Base-by-base conservation (phyloP, 2,888 invertebrate genomes). In the Hirtodrosophila confusa region DNA sequence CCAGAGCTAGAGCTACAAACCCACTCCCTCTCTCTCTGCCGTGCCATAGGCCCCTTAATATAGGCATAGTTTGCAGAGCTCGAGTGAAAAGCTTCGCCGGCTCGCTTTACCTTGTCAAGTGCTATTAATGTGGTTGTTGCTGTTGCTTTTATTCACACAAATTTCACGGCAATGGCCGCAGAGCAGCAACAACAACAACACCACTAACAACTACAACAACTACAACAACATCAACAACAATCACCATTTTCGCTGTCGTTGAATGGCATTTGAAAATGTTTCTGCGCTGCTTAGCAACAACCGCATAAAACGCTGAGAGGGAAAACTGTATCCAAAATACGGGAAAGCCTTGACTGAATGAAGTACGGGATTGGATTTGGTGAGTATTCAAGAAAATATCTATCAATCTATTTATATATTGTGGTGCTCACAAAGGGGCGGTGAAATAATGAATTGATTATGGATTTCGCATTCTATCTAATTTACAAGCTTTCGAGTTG, bases 121-220 rank as follows among this genome's bases (percentile, higher is more conserved):
- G 76, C 51, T 56, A 57, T 55, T 72, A 50, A 39, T 33, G 51
- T 64, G 41, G 57, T 55, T 53, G 55, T 27, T 62, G 50, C 10
- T 61, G 40, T 7, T 60, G 45, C 8, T 56, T 36, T 82, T 69
- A 85, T 82, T 82, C 88, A 87, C 80, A 82, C 83, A 85, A 82
- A 82, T 85, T 85, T 80, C 83, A 86, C 80, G 80, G 78, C 82
- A 84, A 84, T 86, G 78, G 75, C 66, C 77, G 75, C 61, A 67
- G 33, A 48, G 31, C 29, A 50, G 24, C 37, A 43, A 9, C 27
- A 43, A 43, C 41, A 50, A 36, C 55, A 55, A 23, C 41, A 41
- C 50, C 56, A 65, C 17, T 2, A 17, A 17, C 17, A 17, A 17
- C 17, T 1, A 40, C 31, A 62, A 37, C 39, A 56, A 48, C 11